These are phyloP conservation scores for Pithys albifrons DNA, from an alignment of 2,113 vertebrate species.

Conservation along the genomic window DNA sequence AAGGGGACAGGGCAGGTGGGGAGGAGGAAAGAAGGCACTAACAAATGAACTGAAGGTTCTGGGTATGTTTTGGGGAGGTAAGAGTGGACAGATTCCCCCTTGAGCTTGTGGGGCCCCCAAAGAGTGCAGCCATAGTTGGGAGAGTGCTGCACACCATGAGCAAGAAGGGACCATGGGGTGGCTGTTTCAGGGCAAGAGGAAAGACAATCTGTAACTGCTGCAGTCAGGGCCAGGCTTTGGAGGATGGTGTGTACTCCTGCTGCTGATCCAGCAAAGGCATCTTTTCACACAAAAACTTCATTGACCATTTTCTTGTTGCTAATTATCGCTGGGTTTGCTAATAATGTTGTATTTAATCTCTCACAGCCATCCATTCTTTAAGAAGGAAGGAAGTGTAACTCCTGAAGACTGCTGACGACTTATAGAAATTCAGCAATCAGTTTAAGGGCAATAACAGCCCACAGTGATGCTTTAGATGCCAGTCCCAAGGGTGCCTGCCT, in stretches of 20 bases:
- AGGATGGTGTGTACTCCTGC: neutral
- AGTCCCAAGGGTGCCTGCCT: constrained; percentile 4
- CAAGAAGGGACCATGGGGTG: neutral
- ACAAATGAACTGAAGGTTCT: neutral
- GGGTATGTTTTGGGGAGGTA: neutral
- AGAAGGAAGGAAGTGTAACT: neutral
- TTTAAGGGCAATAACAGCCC: constrained; percentile 13
- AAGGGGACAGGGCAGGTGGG: neutral
- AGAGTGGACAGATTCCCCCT: neutral
- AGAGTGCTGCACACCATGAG: accelerated
- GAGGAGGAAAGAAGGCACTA: neutral
- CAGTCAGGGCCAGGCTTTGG: accelerated
- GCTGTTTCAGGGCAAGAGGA: accelerated
- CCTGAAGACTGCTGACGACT: neutral
- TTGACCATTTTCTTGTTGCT: neutral
- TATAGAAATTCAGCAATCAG: neutral
- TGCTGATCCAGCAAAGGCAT: neutral
- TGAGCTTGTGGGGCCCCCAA: accelerated
- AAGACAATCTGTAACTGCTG: neutral
- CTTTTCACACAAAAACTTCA: neutral
- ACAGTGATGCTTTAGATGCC: neutral
- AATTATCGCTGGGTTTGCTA: neutral
- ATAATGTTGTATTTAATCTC: neutral
- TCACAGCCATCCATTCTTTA: neutral
- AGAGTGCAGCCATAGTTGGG: accelerated